These are phyloP conservation scores for Caradrina kadenii DNA, from an alignment of 2,888 invertebrate genomes.

Conservation along the genomic window DNA sequence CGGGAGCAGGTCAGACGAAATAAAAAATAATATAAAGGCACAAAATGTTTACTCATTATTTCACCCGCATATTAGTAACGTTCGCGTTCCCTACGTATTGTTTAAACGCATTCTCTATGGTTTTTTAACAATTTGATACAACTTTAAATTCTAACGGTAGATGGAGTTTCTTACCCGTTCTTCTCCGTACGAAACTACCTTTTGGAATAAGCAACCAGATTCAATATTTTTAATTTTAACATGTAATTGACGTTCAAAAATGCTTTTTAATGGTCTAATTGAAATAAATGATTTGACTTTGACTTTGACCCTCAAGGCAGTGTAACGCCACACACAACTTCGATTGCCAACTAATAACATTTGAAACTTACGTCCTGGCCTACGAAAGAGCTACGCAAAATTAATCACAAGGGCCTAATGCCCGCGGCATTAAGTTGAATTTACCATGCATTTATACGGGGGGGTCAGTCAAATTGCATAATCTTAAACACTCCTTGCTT, in stretches of 20 bases:
- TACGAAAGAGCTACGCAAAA: conserved; percentile 5
- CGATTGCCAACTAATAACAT: not conserved
- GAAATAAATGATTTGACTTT: no score
- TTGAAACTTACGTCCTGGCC: not conserved
- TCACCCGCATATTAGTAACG: not conserved
- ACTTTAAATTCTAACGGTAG: not conserved
- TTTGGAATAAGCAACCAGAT: no score
- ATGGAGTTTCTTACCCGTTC: no score
- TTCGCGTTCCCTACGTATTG: no score
- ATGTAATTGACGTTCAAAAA: no score
- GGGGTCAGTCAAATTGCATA: not conserved
- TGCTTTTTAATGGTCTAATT: no score
- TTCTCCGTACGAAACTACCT: no score
- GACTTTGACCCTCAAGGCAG: no score
- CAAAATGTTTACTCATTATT: not conserved
- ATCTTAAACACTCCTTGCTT: no score
- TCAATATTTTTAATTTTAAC: no score
- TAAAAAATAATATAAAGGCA: not conserved
- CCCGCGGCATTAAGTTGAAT: not conserved
- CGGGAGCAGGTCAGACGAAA: not conserved
- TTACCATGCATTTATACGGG: not conserved
- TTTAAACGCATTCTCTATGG: not conserved
- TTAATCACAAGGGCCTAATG: not conserved
- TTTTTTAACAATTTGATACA: not conserved
- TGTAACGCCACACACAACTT: not conserved